Evolutionary conservation across 64 coral and sea anemone genomes (phyloP).

Genomic region (Actinia equina): DNA sequence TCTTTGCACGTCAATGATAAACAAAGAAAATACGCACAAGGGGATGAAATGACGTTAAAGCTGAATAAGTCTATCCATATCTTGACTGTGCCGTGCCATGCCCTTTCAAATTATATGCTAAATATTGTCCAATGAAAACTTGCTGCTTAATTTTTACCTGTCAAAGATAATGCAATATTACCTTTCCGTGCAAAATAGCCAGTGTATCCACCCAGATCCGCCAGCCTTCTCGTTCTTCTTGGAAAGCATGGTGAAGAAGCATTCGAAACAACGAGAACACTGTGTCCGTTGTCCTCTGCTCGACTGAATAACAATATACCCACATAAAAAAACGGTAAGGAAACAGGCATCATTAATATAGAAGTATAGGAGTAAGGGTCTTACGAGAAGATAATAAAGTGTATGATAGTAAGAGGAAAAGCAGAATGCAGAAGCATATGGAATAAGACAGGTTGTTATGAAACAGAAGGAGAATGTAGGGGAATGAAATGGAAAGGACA

Average conservation of each 20-base stretch:
- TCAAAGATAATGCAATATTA: not conserved
- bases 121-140: too few species aligned
- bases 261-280: constrained; percentile 95
- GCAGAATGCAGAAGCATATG: not conserved
- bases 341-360: not conserved
- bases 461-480: not conserved
- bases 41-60: too few species aligned
- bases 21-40: too few species aligned
- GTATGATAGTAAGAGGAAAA: not conserved
- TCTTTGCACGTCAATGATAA: too few species aligned
- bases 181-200: constrained; percentile 90
- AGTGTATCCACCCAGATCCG: constrained; percentile 95
- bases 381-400: too few species aligned
- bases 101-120: too few species aligned
- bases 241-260: constrained; percentile 92
- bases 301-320: constrained; percentile 41
- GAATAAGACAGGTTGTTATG: not conserved
- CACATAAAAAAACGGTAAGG: not conserved
- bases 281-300: constrained; percentile 76
- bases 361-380: not conserved
- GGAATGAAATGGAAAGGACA: not conserved
- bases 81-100: too few species aligned
- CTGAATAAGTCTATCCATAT: too few species aligned
- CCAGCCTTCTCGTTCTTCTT: constrained; percentile 95
- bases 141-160: too few species aligned